Evolutionary conservation across 2,888 invertebrate species (phyloP).

Genomic region (Xestia c-nigrum): DNA sequence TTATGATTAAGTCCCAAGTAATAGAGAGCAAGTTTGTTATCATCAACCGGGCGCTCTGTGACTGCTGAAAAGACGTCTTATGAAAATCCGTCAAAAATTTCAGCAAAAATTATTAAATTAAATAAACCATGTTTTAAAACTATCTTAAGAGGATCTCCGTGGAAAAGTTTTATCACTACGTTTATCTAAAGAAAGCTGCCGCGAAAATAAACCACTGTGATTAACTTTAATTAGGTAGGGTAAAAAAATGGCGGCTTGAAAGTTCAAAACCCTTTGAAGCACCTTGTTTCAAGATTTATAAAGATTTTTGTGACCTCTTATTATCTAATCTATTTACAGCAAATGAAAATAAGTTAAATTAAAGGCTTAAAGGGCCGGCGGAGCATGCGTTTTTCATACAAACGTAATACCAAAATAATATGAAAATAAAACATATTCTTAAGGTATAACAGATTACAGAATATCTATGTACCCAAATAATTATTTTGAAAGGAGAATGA

Average conservation of each 20-base stretch:
- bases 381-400: too few species aligned
- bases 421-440: too few species aligned
- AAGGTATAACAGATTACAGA: too few species aligned
- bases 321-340: neutral
- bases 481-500: too few species aligned
- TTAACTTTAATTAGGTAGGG: neutral
- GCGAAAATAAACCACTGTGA: neutral
- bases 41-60: neutral
- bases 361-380: too few species aligned
- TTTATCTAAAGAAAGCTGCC: conserved; percentile 1
- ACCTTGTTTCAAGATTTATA: neutral
- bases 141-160: conserved; percentile 5
- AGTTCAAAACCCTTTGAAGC: neutral
- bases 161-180: conserved; percentile 11
- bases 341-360: neutral
- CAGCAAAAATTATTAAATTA: conserved; percentile 3
- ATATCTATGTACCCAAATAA: too few species aligned
- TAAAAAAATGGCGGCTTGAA: neutral
- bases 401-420: too few species aligned
- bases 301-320: neutral
- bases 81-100: neutral
- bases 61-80: neutral
- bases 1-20: too few species aligned
- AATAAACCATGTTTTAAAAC: conserved; percentile 21
- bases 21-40: neutral